phyloP scores from a whole-genome alignment of 1,140 invertebrate genomes.

The Laupala kohalensis region DNA sequence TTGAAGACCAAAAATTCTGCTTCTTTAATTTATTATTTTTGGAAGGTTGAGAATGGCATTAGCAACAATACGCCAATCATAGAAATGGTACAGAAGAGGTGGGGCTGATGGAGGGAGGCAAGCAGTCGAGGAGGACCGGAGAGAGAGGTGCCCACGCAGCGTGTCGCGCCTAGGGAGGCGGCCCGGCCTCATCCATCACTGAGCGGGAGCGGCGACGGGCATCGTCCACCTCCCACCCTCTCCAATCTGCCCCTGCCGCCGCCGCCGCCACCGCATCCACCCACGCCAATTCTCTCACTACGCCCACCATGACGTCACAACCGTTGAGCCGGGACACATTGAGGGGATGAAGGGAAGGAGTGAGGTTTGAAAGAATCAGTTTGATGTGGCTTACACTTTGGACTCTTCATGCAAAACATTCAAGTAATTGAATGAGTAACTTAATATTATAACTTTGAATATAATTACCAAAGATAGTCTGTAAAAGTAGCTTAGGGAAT shows the following conservation, averaged over 20 bases:
- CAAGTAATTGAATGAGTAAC: too few species aligned
- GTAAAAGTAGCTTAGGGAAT: too few species aligned
- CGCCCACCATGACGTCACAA: too few species aligned
- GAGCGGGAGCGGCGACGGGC: not conserved
- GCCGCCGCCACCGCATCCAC: not conserved
- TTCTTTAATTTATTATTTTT: not conserved
- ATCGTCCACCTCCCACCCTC: not conserved
- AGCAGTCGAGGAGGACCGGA: not conserved
- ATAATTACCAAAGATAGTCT: too few species aligned
- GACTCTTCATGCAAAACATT: too few species aligned
- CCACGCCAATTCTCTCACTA: not conserved
- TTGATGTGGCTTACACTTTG: too few species aligned
- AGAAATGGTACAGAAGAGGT: not conserved
- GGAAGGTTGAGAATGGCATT: not conserved
- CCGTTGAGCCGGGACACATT: too few species aligned
- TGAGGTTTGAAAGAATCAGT: too few species aligned
- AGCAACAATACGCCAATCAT: too few species aligned
- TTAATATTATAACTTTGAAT: too few species aligned
- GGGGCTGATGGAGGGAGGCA: not conserved
- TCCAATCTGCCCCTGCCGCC: not conserved
- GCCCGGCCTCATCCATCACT: not conserved
- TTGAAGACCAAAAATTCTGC: not conserved
- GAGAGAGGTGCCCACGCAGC: not conserved
- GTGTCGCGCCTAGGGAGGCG: not conserved
- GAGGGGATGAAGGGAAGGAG: too few species aligned